These are phyloP conservation scores for Drosophila parvula DNA, from an alignment of 1,140 invertebrate genomes.

Conservation along the genomic window DNA sequence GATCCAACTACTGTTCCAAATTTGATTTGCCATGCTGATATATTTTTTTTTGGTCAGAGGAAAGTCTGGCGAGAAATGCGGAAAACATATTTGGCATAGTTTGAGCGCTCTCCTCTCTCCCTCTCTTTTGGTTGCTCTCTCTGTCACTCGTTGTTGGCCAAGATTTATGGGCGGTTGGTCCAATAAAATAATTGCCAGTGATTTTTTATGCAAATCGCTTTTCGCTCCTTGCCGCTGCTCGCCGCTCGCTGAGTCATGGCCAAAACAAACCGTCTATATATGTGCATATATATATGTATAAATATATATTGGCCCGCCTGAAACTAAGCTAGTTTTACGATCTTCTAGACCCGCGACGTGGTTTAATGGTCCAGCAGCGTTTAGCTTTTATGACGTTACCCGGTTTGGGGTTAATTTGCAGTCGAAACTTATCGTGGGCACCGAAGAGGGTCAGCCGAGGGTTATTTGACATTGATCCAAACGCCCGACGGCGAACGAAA, in stretches of 20 bases:
- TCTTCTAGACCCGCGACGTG: slow-evolving; percentile 44
- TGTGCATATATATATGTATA: slow-evolving; percentile 2
- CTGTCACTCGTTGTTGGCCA: slow-evolving; percentile 29
- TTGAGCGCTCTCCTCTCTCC: slow-evolving; percentile 17
- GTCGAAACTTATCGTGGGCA: slow-evolving; percentile 49
- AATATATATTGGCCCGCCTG: neutral
- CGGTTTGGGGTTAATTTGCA: slow-evolving; percentile 49
- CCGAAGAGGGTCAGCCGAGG: slow-evolving; percentile 38
- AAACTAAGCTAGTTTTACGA: slow-evolving; percentile 66
- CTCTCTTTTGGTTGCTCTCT: slow-evolving; percentile 7
- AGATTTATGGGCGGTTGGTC: slow-evolving; percentile 82
- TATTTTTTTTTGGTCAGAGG: slow-evolving; percentile 37
- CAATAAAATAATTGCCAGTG: slow-evolving; percentile 83
- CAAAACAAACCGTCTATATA: slow-evolving; percentile 35
- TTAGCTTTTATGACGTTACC: slow-evolving; percentile 50
- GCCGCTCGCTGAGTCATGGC: slow-evolving; percentile 59
- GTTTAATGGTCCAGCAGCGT: slow-evolving; percentile 52
- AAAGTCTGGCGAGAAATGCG: slow-evolving; percentile 57
- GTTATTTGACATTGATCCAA: slow-evolving; percentile 39
- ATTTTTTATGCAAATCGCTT: slow-evolving; percentile 83
- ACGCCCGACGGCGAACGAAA: slow-evolving; percentile 43
- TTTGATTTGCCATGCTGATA: slow-evolving; percentile 77
- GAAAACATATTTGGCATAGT: slow-evolving; percentile 80
- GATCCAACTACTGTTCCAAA: slow-evolving; percentile 78
- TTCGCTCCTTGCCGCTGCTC: slow-evolving; percentile 35